Percentiles rank a stretch among this genome's conserved stretches.
Evolutionary conservation across 2,888 invertebrate genomes (phyloP).

Genomic region (Prenolepis imparis): DNA sequence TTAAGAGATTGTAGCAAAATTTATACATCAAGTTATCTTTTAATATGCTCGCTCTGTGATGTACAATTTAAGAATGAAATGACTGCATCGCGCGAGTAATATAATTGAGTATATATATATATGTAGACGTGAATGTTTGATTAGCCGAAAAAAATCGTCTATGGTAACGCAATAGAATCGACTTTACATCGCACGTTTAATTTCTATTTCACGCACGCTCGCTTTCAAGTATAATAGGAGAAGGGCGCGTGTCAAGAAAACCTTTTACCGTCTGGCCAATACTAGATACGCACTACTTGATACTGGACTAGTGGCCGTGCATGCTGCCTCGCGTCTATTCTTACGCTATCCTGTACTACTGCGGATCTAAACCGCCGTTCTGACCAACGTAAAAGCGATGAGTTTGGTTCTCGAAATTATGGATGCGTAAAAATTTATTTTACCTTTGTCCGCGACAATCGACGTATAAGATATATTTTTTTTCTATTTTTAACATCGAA

Average conservation of each 20-base stretch:
- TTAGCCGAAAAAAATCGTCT: background rate
- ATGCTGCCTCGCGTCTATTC: constrained; percentile 69
- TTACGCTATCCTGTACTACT: constrained; percentile 64
- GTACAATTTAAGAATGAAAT: background rate
- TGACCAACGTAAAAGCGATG: background rate
- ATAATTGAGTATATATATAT: background rate
- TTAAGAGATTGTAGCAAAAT: background rate
- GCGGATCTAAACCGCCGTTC: constrained; percentile 69
- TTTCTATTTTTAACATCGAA: background rate
- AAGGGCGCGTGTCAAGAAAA: constrained; percentile 37
- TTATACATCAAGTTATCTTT: background rate
- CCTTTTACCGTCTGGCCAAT: constrained; percentile 79
- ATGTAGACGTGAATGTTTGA: background rate
- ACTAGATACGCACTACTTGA: constrained; percentile 80
- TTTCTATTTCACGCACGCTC: background rate
- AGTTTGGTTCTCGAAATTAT: background rate
- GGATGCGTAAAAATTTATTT: background rate
- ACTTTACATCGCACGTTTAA: background rate
- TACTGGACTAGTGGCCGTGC: constrained; percentile 20
- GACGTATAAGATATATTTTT: background rate
- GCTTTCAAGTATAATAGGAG: background rate
- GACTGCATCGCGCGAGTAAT: background rate
- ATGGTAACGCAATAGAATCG: background rate
- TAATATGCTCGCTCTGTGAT: background rate
- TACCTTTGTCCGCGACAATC: background rate